Evolutionary conservation across 2,797 vertebrate species (phyloP).

Genomic region (Protosalanx chinensis): DNA sequence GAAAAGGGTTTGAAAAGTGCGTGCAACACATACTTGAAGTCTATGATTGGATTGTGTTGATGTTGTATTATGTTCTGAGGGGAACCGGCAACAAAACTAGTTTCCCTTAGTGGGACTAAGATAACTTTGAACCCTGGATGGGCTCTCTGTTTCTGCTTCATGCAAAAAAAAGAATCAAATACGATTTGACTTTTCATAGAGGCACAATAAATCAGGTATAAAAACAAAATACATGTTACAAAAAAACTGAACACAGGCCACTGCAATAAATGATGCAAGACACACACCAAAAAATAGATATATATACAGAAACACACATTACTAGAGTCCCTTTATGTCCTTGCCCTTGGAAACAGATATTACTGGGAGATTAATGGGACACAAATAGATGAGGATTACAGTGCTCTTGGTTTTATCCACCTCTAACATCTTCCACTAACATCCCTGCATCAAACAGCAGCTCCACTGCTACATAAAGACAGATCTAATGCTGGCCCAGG

Average conservation of each 20-base stretch:
- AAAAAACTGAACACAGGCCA: background rate
- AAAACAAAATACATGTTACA: background rate
- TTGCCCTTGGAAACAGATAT: background rate
- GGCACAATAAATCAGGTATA: background rate
- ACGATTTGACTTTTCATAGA: background rate
- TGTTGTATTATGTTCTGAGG: too few species aligned
- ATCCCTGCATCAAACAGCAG: conserved; percentile 17
- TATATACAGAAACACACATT: background rate
- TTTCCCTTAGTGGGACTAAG: too few species aligned
- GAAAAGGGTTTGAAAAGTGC: too few species aligned
- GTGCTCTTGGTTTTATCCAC: conserved; percentile 18
- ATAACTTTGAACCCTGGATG: too few species aligned
- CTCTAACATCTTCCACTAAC: too few species aligned
- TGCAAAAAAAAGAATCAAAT: background rate
- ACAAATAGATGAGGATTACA: background rate
- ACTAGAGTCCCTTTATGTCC: background rate
- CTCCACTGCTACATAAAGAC: conserved; percentile 56
- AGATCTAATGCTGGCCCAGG: conserved; percentile 7
- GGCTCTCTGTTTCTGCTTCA: too few species aligned
- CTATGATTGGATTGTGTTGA: too few species aligned
- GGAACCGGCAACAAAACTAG: too few species aligned
- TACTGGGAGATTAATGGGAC: background rate
- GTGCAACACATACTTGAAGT: too few species aligned
- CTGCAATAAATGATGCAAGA: conserved; percentile 1
- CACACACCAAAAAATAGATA: background rate